A percentile compares a stretch with the other conserved stretches of the same genome.
These are phyloP conservation scores for Serripes groenlandicus DNA, from an alignment of 2,888 invertebrate genomes.

Conservation along the genomic window DNA sequence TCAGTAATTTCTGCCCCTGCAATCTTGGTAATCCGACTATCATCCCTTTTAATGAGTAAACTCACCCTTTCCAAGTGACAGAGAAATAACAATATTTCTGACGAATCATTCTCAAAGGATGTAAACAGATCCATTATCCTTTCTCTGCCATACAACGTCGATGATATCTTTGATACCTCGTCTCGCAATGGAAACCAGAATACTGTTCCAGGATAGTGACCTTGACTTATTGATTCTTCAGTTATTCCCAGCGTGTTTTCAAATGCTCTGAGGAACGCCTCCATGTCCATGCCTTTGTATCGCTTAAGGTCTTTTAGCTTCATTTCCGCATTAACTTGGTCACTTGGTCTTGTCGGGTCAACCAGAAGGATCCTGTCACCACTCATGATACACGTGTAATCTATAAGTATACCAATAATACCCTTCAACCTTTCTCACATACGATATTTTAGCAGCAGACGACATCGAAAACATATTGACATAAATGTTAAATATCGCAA, in stretches of 20 bases:
- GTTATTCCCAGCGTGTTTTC: slow-evolving; percentile 68
- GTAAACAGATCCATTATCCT: slow-evolving; percentile 74
- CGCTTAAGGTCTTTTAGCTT: slow-evolving; percentile 37
- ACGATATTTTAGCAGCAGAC: no score
- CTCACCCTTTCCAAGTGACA: slow-evolving; percentile 75
- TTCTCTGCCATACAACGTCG: slow-evolving; percentile 70
- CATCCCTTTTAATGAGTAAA: not conserved
- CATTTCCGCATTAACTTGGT: slow-evolving; percentile 33
- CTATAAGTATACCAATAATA: slow-evolving; percentile 72
- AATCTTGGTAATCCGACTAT: not conserved
- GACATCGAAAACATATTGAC: no score
- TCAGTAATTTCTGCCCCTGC: slow-evolving; percentile 18
- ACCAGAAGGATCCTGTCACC: slow-evolving; percentile 78
- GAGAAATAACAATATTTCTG: slow-evolving; percentile 80
- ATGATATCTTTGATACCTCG: slow-evolving; percentile 74
- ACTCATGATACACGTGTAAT: slow-evolving; percentile 80
- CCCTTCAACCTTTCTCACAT: no score
- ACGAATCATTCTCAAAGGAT: slow-evolving; percentile 76
- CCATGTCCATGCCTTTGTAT: slow-evolving; percentile 57
- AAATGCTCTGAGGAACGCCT: slow-evolving; percentile 64
- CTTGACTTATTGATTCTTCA: slow-evolving; percentile 53
- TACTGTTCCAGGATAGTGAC: slow-evolving; percentile 78
- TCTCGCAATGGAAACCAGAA: slow-evolving; percentile 83
- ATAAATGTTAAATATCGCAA: no score
- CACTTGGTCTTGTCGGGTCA: slow-evolving; percentile 72